A percentile compares a stretch with the other conserved stretches of the same genome.
Evolutionary conservation across 1,140 invertebrate genomes (phyloP).

Genomic region (Penaeus chinensis): DNA sequence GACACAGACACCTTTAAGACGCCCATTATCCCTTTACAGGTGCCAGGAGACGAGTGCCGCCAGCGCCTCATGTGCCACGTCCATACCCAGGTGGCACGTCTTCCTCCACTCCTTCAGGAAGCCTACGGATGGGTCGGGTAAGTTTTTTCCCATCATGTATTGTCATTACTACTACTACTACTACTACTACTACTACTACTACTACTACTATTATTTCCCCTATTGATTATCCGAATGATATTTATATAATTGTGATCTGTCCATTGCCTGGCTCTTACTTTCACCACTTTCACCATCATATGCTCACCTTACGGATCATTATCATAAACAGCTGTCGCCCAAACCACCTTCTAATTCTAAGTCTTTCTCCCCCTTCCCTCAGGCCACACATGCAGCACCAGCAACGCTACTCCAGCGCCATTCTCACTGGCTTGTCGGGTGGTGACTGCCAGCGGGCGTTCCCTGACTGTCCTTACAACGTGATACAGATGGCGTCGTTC

Average conservation of each 20-base stretch:
- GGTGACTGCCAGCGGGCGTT: conserved; percentile 19
- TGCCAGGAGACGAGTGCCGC: conserved; percentile 49
- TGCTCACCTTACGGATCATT: too few relatives aligned
- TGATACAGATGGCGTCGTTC: conserved; percentile 41
- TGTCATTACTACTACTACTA: too few relatives aligned
- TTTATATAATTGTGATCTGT: too few relatives aligned
- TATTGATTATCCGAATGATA: too few relatives aligned
- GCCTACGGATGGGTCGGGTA: conserved; percentile 14
- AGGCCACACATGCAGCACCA: conserved; percentile 31
- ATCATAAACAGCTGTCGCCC: too few relatives aligned
- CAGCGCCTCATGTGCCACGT: conserved; percentile 48
- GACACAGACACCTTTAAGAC: too few relatives aligned
- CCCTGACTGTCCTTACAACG: conserved; percentile 32
- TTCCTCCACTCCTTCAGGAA: conserved; percentile 14
- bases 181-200: too few relatives aligned
- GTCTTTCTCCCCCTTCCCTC: background rate
- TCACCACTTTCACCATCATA: too few relatives aligned
- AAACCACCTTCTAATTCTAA: too few relatives aligned
- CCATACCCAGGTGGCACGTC: background rate
- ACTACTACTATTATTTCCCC: too few relatives aligned
- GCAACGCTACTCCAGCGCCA: conserved; percentile 22
- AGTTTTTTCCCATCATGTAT: background rate
- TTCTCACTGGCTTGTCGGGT: conserved; percentile 33
- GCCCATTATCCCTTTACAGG: background rate
- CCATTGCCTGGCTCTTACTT: too few relatives aligned